Conservation (phyloP, 2,888 invertebrate species). For the Acanthococcus lagerstroemiae region DNA sequence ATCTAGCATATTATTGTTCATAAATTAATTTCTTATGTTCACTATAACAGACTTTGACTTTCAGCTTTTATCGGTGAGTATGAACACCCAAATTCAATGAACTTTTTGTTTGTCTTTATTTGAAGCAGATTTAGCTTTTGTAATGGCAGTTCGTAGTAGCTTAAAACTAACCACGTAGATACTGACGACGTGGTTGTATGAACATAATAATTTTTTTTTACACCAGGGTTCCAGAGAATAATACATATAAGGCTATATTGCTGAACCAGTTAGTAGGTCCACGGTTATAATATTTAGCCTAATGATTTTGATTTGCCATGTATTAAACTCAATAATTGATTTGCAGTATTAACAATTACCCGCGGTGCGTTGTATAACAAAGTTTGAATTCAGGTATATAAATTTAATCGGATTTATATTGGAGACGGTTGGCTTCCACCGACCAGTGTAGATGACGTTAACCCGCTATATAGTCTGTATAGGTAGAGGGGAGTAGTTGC, state of each 20-base stretch:
- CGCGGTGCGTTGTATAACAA: background rate
- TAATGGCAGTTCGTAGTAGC: background rate
- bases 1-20: no score
- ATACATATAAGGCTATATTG: background rate
- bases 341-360: constrained; percentile 20
- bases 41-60: background rate
- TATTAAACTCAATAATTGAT: constrained; percentile 20
- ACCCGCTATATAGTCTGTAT: background rate
- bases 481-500: background rate
- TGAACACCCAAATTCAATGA: background rate
- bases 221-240: background rate
- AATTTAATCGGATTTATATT: background rate
- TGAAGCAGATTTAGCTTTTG: no score
- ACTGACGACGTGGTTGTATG: constrained; percentile 20
- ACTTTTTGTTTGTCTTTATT: constrained; percentile 19
- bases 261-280: constrained; percentile 8
- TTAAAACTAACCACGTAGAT: constrained; percentile 27
- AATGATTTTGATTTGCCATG: no score
- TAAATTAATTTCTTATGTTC: background rate
- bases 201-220: constrained; percentile 8
- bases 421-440: background rate
- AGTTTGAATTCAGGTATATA: background rate
- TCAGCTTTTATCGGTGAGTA: background rate
- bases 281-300: no score
- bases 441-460: background rate